Conservation (phyloP, 2,888 invertebrate genomes). For the Hylaea fasciaria region DNA sequence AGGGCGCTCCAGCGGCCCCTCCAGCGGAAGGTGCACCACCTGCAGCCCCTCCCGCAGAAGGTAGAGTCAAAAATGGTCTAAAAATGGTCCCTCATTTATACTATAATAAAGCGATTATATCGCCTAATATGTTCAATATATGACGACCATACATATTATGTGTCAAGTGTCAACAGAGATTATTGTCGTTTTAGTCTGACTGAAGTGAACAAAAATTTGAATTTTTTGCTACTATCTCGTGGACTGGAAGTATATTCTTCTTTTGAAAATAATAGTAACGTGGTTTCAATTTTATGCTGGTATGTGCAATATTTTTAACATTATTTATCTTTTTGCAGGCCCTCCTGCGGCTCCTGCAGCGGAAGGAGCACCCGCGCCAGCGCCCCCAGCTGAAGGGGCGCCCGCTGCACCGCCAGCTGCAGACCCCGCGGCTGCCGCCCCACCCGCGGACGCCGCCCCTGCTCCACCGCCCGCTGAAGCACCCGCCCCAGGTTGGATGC, state of each 20-base stretch:
- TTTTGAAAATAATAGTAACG: too few species aligned
- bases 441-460: constrained; percentile 51
- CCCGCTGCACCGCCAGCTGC: constrained; percentile 47
- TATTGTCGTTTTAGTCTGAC: too few species aligned
- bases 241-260: too few species aligned
- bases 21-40: constrained; percentile 50
- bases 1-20: constrained; percentile 43
- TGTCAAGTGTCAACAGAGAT: too few species aligned
- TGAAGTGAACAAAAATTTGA: too few species aligned
- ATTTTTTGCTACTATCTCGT: too few species aligned
- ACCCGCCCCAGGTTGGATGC: constrained; percentile 47
- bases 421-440: constrained; percentile 38
- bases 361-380: constrained; percentile 51
- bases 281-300: too few species aligned
- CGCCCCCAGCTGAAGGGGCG: constrained; percentile 55
- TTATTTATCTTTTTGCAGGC: constrained; percentile 39
- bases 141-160: too few species aligned
- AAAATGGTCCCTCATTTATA: neutral
- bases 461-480: constrained; percentile 45
- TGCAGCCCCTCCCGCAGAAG: constrained; percentile 55
- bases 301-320: too few species aligned
- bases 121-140: too few species aligned
- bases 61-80: constrained; percentile 27
- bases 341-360: constrained; percentile 43
- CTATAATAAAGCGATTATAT: too few species aligned